phyloP scores from a whole-genome alignment of 2,113 vertebrate genomes.

The Xiphorhynchus elegans region DNA sequence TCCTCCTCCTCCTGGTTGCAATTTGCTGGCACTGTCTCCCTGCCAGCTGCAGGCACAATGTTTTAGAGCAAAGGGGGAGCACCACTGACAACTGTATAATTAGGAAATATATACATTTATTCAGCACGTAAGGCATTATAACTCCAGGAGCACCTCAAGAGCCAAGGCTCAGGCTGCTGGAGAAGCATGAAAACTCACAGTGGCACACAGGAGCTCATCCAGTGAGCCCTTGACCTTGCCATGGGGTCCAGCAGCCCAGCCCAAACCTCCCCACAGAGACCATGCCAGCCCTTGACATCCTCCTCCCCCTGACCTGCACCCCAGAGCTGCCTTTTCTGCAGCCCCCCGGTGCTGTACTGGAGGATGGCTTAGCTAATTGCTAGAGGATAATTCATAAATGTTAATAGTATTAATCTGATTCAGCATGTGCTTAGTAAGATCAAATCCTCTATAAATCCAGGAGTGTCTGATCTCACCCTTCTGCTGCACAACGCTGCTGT shows the following conservation, averaged over 20 bases:
- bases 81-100: conserved; percentile 1
- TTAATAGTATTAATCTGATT: conserved; percentile 50
- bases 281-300: neutral
- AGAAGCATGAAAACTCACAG: neutral
- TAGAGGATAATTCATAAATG: conserved; percentile 17
- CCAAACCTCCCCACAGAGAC: neutral
- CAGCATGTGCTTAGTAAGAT: neutral
- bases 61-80: neutral
- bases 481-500: neutral
- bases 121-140: conserved; percentile 19
- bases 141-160: conserved; percentile 35
- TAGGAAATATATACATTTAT: conserved; percentile 57
- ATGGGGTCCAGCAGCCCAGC: neutral
- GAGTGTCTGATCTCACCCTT: neutral
- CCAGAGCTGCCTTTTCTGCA: neutral
- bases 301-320: neutral
- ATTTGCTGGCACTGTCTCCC: neutral
- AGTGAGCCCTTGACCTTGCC: neutral
- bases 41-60: neutral
- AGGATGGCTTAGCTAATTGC: neutral
- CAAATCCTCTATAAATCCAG: conserved; percentile 28
- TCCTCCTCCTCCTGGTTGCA: neutral
- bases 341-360: neutral
- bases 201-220: neutral
- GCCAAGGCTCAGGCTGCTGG: conserved; percentile 3